phyloP scores from a whole-genome alignment of 1,140 invertebrate species.

The Galendromus occidentalis region DNA sequence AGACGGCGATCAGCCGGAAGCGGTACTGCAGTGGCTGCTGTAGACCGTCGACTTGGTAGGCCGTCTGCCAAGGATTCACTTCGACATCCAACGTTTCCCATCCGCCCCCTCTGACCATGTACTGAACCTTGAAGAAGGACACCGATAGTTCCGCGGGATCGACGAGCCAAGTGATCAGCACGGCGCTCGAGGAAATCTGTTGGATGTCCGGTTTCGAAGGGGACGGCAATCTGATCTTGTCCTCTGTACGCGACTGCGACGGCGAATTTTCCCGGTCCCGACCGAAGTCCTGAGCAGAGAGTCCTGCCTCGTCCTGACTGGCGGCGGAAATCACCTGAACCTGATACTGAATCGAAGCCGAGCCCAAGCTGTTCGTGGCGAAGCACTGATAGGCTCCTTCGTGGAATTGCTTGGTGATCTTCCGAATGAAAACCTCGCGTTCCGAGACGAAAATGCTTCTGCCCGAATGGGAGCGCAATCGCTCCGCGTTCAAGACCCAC shows the following conservation, averaged over 20 bases:
- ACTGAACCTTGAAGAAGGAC: background rate
- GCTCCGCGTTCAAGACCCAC: background rate
- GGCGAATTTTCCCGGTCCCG: background rate
- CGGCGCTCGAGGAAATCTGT: background rate
- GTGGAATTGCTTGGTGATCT: background rate
- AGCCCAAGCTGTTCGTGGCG: background rate
- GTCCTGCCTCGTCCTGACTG: too few species aligned
- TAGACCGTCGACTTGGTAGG: background rate
- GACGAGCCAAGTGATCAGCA: background rate
- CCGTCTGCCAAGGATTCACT: background rate
- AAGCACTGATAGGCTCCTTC: background rate
- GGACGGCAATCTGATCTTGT: background rate
- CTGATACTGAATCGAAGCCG: background rate
- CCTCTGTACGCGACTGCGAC: background rate
- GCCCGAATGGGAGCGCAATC: background rate
- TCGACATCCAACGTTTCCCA: background rate
- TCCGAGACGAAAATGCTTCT: background rate
- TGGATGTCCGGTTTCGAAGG: background rate
- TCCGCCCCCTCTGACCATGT: background rate
- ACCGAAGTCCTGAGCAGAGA: too few species aligned
- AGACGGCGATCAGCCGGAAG: background rate
- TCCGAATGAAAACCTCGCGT: background rate
- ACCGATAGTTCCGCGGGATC: background rate
- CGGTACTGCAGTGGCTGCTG: background rate
- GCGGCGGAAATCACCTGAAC: background rate